These are phyloP conservation scores for Syngnathus floridae DNA, from an alignment of 2,113 vertebrate genomes.

Conservation along the genomic window DNA sequence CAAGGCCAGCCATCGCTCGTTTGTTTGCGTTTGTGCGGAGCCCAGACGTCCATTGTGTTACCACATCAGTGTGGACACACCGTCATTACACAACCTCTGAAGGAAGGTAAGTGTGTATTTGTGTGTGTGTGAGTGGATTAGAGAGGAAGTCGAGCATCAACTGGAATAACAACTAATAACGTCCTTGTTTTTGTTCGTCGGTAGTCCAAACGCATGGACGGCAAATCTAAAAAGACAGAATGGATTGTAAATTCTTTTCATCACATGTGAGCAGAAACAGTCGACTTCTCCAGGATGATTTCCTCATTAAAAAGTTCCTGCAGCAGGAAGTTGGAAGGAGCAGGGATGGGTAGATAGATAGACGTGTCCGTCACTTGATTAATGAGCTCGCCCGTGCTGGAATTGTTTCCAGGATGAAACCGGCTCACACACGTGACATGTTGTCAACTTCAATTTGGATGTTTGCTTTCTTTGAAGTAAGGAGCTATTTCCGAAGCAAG, in stretches of 20 bases:
- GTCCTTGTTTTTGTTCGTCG: slow-evolving; percentile 9
- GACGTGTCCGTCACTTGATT: neutral
- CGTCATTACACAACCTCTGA: slow-evolving; percentile 36
- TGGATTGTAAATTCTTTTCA: neutral
- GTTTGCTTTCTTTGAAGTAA: neutral
- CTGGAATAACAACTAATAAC: slow-evolving; percentile 33
- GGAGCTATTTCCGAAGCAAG: neutral
- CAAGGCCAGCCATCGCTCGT: slow-evolving; percentile 4
- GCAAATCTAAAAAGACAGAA: neutral
- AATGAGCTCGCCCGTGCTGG: too few relatives aligned
- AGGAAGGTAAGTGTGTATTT: slow-evolving; percentile 10
- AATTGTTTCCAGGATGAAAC: neutral
- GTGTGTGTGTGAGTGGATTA: slow-evolving; percentile 33
- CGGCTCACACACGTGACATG: neutral
- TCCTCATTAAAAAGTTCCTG: neutral
- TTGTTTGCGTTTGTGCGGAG: slow-evolving; percentile 17
- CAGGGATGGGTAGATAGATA: neutral
- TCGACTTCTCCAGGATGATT: neutral
- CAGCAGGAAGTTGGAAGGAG: neutral
- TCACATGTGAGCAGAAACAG: neutral
- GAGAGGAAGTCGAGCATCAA: slow-evolving; percentile 31
- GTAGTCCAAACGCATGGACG: too few relatives aligned
- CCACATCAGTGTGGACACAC: slow-evolving; percentile 12
- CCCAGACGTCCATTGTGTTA: slow-evolving; percentile 22
- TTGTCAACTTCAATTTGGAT: neutral